Evolutionary conservation across 2,888 invertebrate species (phyloP).

Genomic region (Malthinus flaveolus): DNA sequence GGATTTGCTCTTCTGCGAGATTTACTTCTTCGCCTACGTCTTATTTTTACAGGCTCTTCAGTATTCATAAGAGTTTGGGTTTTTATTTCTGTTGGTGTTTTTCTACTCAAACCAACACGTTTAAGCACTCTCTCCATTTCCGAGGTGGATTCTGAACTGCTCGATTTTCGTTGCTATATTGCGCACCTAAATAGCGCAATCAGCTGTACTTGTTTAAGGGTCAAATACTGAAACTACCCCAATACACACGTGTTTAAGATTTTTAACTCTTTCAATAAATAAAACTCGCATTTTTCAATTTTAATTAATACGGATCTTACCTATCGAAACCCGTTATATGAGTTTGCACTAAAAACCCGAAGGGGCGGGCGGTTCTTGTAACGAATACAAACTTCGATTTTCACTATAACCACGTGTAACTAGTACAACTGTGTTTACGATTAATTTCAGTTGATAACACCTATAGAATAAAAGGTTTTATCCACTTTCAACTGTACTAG

Average conservation of each 20-base stretch:
- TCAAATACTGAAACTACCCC: conserved; percentile 24
- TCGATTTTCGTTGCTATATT: conserved; percentile 26
- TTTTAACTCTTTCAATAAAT: conserved; percentile 1
- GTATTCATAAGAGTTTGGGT: conserved; percentile 23
- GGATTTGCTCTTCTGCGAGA: conserved; percentile 45
- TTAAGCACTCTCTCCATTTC: conserved; percentile 54
- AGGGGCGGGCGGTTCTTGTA: too few species aligned
- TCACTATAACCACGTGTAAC: too few species aligned
- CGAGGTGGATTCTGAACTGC: conserved; percentile 46
- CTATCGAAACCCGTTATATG: too few species aligned
- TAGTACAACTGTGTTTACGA: too few species aligned
- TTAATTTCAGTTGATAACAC: too few species aligned
- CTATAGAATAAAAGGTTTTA: too few species aligned
- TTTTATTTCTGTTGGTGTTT: conserved; percentile 40
- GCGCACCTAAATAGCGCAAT: conserved; percentile 45
- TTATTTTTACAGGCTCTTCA: conserved; percentile 39
- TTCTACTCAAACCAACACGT: conserved; percentile 53
- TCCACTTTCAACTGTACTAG: too few species aligned
- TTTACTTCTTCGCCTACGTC: conserved; percentile 46
- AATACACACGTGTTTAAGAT: conserved; percentile 21
- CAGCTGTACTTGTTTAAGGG: conserved; percentile 38
- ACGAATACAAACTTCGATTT: too few species aligned
- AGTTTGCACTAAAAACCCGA: too few species aligned
- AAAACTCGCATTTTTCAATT: too few species aligned
- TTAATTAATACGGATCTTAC: too few species aligned